Base-by-base conservation (phyloP, 1,140 invertebrate species). In the Zaprionus kolodkinae region DNA sequence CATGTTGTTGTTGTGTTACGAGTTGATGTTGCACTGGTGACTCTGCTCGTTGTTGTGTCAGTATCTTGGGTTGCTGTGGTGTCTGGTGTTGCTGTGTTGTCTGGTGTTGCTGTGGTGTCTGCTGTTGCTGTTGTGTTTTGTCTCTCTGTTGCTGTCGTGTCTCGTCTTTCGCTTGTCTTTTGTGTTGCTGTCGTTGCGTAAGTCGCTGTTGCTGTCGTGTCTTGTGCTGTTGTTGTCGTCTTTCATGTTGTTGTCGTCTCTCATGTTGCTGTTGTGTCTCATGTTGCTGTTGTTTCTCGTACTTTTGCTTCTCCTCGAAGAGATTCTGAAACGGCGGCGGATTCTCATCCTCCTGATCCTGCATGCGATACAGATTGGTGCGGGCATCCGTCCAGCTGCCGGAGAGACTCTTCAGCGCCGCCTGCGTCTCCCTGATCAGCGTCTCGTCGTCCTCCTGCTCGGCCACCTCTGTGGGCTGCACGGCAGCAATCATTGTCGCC, bases 391-490 rank as follows among this genome's bases (percentile, higher is more conserved):
- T 94, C 96, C 96, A 97, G 84, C 95, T 96, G 4, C 96, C 96
- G 0, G 96, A 97, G 0, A 98, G 93, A 82, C 96, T 97, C 84
- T 96, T 96, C 40, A 98, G 92, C 0, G 96, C 96, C 3, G 96
- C 96, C 90, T 98, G 97, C 1, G 97, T 97, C 92, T 98, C 97
- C 52, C 96, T 93, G 64, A 98, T 97, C 7, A 97, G 93, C 2
- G 95, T 96, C 91, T 97, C 96, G 76, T 97, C 96, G 76, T 97
- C 96, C 93, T 97, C 96, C 92, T 95, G 93, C 45, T 93, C 93
- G 15, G 69, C 48, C 1, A 92, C 82, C 65, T 57, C 70, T 45
- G 56, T 35, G 6, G 33, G n/a, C 12, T 33, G 69, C 78, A 72
- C 52, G 75, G 75, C 13, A 67, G 79, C 72, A 84, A 69, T 27